phyloP scores from a whole-genome alignment of 2,888 invertebrate genomes.

The Tachina fera region DNA sequence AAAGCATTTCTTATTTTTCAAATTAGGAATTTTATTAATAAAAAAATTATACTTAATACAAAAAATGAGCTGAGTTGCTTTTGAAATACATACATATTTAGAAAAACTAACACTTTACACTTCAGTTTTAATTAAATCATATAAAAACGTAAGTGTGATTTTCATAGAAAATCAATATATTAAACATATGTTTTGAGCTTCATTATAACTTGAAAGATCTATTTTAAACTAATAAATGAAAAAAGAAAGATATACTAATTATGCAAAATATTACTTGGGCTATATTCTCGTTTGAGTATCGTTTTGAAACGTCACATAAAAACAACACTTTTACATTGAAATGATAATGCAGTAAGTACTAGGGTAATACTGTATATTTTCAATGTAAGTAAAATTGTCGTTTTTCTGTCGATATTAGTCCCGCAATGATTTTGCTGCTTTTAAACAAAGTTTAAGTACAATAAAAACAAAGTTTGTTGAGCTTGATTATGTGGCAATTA shows the following conservation, averaged over 20 bases:
- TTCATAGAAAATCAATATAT: slow-evolving; percentile 76
- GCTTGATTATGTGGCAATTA: slow-evolving; percentile 26
- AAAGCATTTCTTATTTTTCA: slow-evolving; percentile 18
- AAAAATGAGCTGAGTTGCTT: slow-evolving; percentile 55
- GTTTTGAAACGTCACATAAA: too few species aligned
- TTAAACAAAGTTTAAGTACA: slow-evolving; percentile 54
- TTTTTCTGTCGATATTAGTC: too few species aligned
- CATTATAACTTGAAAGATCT: slow-evolving; percentile 33
- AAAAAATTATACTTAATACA: slow-evolving; percentile 52
- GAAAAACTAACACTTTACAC: slow-evolving; percentile 40
- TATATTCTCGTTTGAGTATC: too few species aligned
- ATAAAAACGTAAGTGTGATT: slow-evolving; percentile 67
- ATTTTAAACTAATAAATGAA: slow-evolving; percentile 42
- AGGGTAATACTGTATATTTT: too few species aligned
- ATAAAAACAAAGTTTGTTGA: slow-evolving; percentile 38
- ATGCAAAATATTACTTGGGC: too few species aligned
- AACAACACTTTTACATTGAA: too few species aligned
- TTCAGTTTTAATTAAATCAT: slow-evolving; percentile 34
- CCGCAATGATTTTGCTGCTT: slow-evolving; percentile 8
- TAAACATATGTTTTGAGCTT: slow-evolving; percentile 65
- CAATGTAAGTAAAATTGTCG: too few species aligned
- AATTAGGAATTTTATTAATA: slow-evolving; percentile 58
- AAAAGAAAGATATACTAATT: background rate
- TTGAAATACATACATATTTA: slow-evolving; percentile 22
- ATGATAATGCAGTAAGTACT: too few species aligned